phyloP scores from a whole-genome alignment of 2,113 vertebrate species.

The Tiliqua scincoides region DNA sequence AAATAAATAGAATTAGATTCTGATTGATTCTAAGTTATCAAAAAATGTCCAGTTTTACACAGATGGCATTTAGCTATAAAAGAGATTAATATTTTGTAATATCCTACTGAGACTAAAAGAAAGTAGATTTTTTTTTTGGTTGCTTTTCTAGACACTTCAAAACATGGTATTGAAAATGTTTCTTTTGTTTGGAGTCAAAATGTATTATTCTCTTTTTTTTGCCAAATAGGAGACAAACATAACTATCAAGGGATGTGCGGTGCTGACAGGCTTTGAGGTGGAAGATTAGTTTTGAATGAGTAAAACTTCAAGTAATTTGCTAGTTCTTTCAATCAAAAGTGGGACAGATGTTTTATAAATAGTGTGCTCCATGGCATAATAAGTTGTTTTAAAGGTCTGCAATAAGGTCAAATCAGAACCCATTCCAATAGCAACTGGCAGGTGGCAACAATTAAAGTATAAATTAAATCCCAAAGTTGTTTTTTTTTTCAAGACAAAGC shows the following conservation, averaged over 20 bases:
- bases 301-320: constrained; percentile 66
- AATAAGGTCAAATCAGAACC: constrained; percentile 39
- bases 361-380: constrained; percentile 24
- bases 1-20: constrained; percentile 66
- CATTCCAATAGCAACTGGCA: constrained; percentile 27
- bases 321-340: constrained; percentile 54
- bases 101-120: constrained; percentile 52
- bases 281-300: constrained; percentile 61
- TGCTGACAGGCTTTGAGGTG: constrained; percentile 49
- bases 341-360: constrained; percentile 59
- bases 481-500: constrained; percentile 30
- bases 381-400: constrained; percentile 49
- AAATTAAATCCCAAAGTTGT: constrained; percentile 43
- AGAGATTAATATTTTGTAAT: constrained; percentile 62
- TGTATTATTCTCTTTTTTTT: constrained; percentile 48
- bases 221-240: constrained; percentile 33
- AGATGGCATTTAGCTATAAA: constrained; percentile 65
- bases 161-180: constrained; percentile 60
- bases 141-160: constrained; percentile 50
- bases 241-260: constrained; percentile 41
- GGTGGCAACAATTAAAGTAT: constrained; percentile 33
- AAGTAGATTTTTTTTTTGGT: constrained; percentile 10
- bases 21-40: constrained; percentile 57
- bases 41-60: constrained; percentile 63
- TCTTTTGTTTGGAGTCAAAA: constrained; percentile 56